A percentile compares a stretch with the other conserved stretches of the same genome.
Conservation (phyloP, 1,140 invertebrate genomes). For the Drosophila asahinai region DNA sequence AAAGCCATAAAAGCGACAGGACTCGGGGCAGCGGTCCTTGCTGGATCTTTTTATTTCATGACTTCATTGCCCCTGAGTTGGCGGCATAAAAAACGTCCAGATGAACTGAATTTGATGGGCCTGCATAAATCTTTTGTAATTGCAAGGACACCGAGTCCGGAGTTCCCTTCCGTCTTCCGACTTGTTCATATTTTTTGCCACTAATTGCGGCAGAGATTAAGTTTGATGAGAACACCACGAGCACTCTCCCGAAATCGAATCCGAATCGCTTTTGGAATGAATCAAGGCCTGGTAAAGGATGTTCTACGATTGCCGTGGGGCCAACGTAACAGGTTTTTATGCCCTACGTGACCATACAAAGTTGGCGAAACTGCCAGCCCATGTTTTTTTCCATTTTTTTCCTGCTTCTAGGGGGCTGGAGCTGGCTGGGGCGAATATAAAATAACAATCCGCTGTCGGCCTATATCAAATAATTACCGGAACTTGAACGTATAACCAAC, state of each 20-base stretch:
- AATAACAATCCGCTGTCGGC: constrained; percentile 62
- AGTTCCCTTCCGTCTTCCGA: constrained; percentile 11
- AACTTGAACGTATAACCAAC: constrained; percentile 79
- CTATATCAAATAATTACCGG: constrained; percentile 83
- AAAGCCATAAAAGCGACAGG: constrained; percentile 70
- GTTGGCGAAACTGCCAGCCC: constrained; percentile 39
- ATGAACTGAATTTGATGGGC: constrained; percentile 61
- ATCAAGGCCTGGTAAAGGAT: constrained; percentile 32
- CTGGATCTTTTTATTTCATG: constrained; percentile 62
- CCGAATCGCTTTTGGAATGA: constrained; percentile 42
- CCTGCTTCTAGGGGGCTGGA: background rate
- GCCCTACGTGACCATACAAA: constrained; percentile 76
- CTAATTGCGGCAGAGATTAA: constrained; percentile 69
- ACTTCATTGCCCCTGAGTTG: constrained; percentile 59
- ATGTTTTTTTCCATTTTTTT: constrained; percentile 2
- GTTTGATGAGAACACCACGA: constrained; percentile 50
- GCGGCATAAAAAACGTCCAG: constrained; percentile 59
- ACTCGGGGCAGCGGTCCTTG: constrained; percentile 17
- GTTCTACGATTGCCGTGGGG: constrained; percentile 2
- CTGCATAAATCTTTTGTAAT: constrained; percentile 78
- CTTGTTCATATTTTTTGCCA: constrained; percentile 27
- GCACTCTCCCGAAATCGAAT: background rate
- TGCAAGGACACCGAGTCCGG: constrained; percentile 39
- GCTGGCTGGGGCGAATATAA: constrained; percentile 33
- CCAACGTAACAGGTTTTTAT: constrained; percentile 76